A percentile compares a stretch with the other conserved stretches of the same genome.
These are phyloP conservation scores for Priocnemis perturbator DNA, from an alignment of 2,888 invertebrate genomes.

Conservation along the genomic window DNA sequence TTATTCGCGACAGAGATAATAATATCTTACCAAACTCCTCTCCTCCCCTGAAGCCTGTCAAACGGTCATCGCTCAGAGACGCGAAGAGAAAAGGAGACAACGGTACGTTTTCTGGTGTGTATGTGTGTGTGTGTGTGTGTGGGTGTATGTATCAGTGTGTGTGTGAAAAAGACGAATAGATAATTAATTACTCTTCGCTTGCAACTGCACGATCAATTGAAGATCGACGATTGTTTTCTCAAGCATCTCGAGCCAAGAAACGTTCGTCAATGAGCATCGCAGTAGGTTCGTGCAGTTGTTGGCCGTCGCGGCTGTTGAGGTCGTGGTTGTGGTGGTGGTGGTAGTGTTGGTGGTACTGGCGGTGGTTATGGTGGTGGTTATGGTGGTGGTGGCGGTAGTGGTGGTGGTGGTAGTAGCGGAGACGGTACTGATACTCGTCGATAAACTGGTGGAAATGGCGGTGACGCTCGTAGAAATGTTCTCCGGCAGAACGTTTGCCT, in stretches of 20 bases:
- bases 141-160: no score
- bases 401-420: constrained; percentile 52
- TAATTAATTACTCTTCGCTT: constrained; percentile 63
- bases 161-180: constrained; percentile 27
- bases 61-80: no score
- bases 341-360: constrained; percentile 53
- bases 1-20: no score
- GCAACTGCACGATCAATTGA: constrained; percentile 71
- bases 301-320: constrained; percentile 58
- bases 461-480: constrained; percentile 53
- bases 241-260: constrained; percentile 73
- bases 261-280: constrained; percentile 65
- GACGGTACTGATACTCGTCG: constrained; percentile 48
- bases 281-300: constrained; percentile 65
- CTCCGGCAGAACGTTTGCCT: constrained; percentile 43
- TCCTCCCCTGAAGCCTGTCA: no score
- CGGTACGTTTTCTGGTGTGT: no score
- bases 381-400: constrained; percentile 39
- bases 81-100: no score
- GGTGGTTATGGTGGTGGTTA: constrained; percentile 41
- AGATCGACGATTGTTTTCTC: constrained; percentile 73
- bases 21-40: no score
- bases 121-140: no score
- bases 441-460: constrained; percentile 53
- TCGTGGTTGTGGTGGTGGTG: constrained; percentile 44